Conservation (phyloP, 2,113 vertebrate genomes). For the Leucoraja erinaceus region DNA sequence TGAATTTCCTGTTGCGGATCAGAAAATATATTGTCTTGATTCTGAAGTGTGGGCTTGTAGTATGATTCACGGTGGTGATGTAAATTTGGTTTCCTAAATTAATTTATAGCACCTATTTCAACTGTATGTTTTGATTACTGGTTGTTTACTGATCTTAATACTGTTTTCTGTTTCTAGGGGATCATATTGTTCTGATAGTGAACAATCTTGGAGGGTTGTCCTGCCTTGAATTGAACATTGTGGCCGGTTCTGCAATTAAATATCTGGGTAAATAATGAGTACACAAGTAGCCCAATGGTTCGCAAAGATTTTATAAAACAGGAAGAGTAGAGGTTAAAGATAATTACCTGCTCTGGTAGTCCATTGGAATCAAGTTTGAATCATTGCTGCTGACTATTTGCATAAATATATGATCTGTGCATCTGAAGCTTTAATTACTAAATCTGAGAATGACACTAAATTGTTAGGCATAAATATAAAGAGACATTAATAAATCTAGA, state of each 20-base stretch:
- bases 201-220: constrained; percentile 91
- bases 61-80: not conserved
- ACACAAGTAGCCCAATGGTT: not conserved
- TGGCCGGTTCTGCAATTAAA: constrained; percentile 63
- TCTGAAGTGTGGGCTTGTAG: not conserved
- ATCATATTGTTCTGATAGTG: constrained; percentile 71
- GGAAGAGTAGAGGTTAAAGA: not conserved
- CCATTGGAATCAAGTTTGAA: not conserved
- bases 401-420: not conserved
- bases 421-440: not conserved
- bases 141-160: constrained; percentile 13
- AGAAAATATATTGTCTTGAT: not conserved
- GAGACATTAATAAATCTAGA: not conserved
- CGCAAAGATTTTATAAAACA: not conserved
- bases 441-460: not conserved
- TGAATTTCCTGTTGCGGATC: not conserved
- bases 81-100: not conserved
- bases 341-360: not conserved
- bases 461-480: not conserved
- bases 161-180: constrained; percentile 54
- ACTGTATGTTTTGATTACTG: not conserved
- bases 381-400: not conserved
- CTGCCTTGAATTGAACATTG: constrained; percentile 77
- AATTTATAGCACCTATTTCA: not conserved
- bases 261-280: constrained; percentile 61